These are phyloP conservation scores for Naso thynnoides DNA, from an alignment of 2,797 vertebrate species.

Conservation along the genomic window DNA sequence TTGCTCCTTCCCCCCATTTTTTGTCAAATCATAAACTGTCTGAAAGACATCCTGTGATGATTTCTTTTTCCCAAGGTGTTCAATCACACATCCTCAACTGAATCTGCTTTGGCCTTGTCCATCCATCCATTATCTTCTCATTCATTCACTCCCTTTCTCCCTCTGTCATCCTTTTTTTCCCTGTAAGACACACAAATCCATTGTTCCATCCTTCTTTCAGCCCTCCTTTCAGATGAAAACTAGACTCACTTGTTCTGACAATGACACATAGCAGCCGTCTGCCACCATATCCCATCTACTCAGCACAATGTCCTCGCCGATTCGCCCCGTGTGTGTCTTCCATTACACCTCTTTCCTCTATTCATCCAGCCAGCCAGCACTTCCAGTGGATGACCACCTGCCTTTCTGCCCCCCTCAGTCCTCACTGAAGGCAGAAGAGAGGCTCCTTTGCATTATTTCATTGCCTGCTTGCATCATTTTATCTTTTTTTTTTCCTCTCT, in stretches of 20 bases:
- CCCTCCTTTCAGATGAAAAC: slow-evolving; percentile 64
- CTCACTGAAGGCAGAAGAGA: not conserved
- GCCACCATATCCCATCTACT: slow-evolving; percentile 65
- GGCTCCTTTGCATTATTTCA: slow-evolving; percentile 35
- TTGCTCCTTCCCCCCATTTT: slow-evolving; percentile 3
- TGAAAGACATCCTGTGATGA: slow-evolving; percentile 40
- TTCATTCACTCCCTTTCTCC: slow-evolving; percentile 45
- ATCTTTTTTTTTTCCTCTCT: slow-evolving; percentile 49
- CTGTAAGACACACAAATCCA: slow-evolving; percentile 49
- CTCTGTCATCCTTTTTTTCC: slow-evolving; percentile 54
- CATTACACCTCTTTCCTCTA: slow-evolving; percentile 55
- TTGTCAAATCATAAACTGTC: slow-evolving; percentile 41
- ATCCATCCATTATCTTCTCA: slow-evolving; percentile 56
- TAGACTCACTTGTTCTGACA: slow-evolving; percentile 61
- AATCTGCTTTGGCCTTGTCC: slow-evolving; percentile 27
- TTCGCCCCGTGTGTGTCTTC: slow-evolving; percentile 52
- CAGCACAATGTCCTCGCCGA: slow-evolving; percentile 58
- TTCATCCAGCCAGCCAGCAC: slow-evolving; percentile 57
- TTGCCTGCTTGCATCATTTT: slow-evolving; percentile 60
- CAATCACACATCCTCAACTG: slow-evolving; percentile 39
- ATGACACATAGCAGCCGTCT: slow-evolving; percentile 66
- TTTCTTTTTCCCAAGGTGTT: slow-evolving; percentile 31
- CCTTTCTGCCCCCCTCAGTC: slow-evolving; percentile 10
- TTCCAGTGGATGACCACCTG: slow-evolving; percentile 61
- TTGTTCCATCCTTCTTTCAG: slow-evolving; percentile 53